phyloP scores from a whole-genome alignment of 2,113 vertebrate genomes.

The Notarius quadriscutis region DNA sequence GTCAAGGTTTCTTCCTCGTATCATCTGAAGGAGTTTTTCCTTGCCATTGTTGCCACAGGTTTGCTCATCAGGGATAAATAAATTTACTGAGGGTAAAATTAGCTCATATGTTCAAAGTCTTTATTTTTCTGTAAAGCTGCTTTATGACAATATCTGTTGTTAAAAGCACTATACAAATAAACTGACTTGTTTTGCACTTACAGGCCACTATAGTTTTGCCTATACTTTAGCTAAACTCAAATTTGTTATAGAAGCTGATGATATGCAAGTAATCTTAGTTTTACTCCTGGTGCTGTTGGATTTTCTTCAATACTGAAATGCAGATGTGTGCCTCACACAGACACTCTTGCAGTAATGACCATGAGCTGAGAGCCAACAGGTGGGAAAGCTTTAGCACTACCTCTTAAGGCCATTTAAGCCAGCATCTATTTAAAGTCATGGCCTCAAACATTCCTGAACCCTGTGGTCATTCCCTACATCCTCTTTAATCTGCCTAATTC shows the following conservation, averaged over 20 bases:
- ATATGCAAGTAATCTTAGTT: not conserved
- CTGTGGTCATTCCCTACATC: slow-evolving; percentile 11
- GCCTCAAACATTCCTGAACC: slow-evolving; percentile 23
- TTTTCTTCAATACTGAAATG: slow-evolving; percentile 42
- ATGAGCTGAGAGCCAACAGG: slow-evolving; percentile 37
- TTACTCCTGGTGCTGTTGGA: not conserved
- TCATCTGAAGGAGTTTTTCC: no score
- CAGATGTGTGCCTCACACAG: slow-evolving; percentile 39
- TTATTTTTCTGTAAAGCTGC: no score
- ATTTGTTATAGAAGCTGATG: not conserved
- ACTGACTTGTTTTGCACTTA: no score
- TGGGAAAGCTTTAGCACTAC: slow-evolving; percentile 33
- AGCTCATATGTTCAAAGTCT: no score
- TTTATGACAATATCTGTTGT: no score
- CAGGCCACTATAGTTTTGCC: no score
- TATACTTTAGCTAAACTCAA: not conserved
- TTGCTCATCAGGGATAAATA: no score
- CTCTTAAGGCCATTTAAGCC: slow-evolving; percentile 20
- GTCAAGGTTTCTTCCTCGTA: no score
- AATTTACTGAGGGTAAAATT: no score
- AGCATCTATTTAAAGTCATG: slow-evolving; percentile 32
- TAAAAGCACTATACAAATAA: no score
- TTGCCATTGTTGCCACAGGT: no score
- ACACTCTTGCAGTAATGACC: not conserved
- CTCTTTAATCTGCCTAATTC: slow-evolving; percentile 36